phyloP scores from a whole-genome alignment of 2,797 vertebrate species.

The Gallinago solitaria region DNA sequence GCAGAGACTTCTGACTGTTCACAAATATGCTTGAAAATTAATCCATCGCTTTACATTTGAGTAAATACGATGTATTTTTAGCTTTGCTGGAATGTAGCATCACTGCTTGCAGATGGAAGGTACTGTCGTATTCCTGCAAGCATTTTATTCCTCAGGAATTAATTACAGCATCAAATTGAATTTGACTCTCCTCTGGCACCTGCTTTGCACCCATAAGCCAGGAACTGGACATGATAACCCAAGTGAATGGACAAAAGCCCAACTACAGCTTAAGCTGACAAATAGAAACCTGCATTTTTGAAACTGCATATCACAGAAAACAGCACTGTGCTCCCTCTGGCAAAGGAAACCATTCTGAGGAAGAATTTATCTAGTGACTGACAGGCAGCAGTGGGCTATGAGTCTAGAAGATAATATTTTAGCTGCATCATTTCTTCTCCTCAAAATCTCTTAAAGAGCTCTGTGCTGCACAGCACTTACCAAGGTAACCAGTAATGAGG shows the following conservation, averaged over 20 bases:
- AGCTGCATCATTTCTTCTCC: conserved; percentile 25
- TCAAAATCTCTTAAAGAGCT: conserved; percentile 1
- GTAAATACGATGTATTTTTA: conserved; percentile 30
- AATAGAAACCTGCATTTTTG: not conserved
- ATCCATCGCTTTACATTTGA: conserved; percentile 8
- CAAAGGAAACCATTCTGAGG: not conserved
- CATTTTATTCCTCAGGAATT: conserved; percentile 24
- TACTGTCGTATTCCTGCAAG: conserved; percentile 14
- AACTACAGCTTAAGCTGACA: not conserved
- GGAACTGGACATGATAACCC: not conserved
- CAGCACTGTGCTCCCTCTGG: conserved; percentile 2
- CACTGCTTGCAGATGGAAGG: not conserved
- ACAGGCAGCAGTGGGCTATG: conserved; percentile 36
- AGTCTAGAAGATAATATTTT: conserved; percentile 51
- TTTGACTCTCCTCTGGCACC: conserved; percentile 1
- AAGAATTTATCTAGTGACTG: conserved; percentile 36
- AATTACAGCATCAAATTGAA: not conserved
- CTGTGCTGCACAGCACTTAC: not conserved
- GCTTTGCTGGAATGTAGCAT: not conserved
- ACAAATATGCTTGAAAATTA: conserved; percentile 22
- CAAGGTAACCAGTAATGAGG: conserved; percentile 2
- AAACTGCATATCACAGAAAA: not conserved
- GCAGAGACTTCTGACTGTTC: not conserved
- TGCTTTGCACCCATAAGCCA: not conserved
- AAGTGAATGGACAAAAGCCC: not conserved